Evolutionary conservation across 2,797 vertebrate species (phyloP).

Genomic region (Remorina albescens): DNA sequence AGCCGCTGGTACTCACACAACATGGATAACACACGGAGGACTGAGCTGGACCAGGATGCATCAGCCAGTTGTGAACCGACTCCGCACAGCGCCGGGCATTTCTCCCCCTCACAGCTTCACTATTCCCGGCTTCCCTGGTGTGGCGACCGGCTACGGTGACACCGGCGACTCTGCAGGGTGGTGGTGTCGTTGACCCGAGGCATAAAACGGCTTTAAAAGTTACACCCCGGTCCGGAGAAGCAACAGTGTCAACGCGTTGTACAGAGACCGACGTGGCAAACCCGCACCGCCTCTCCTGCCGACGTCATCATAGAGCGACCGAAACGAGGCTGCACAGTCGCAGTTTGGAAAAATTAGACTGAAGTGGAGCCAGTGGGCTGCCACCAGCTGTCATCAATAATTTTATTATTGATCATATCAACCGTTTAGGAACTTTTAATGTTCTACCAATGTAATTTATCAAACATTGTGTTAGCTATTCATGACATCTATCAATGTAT

Average conservation of each 20-base stretch:
- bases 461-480: background rate
- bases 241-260: conserved; percentile 77
- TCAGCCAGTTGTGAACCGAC: conserved; percentile 80
- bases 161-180: background rate
- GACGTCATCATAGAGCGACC: conserved; percentile 83
- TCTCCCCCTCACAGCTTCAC: conserved; percentile 61
- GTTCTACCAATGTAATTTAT: background rate
- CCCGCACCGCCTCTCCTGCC: conserved; percentile 66
- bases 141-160: conserved; percentile 17
- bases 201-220: conserved; percentile 70
- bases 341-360: conserved; percentile 39
- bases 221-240: conserved; percentile 54
- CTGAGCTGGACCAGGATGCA: conserved; percentile 80
- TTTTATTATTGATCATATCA: too few relatives aligned
- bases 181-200: background rate
- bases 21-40: conserved; percentile 75
- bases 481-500: too few relatives aligned
- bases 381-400: background rate
- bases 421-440: background rate
- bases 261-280: conserved; percentile 88
- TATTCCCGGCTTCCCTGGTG: conserved; percentile 16
- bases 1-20: conserved; percentile 77
- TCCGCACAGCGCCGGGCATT: conserved; percentile 72
- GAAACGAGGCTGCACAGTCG: conserved; percentile 63
- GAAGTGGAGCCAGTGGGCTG: conserved; percentile 26